phyloP scores from a whole-genome alignment of 2,113 vertebrate species.

The Pituophis catenifer region DNA sequence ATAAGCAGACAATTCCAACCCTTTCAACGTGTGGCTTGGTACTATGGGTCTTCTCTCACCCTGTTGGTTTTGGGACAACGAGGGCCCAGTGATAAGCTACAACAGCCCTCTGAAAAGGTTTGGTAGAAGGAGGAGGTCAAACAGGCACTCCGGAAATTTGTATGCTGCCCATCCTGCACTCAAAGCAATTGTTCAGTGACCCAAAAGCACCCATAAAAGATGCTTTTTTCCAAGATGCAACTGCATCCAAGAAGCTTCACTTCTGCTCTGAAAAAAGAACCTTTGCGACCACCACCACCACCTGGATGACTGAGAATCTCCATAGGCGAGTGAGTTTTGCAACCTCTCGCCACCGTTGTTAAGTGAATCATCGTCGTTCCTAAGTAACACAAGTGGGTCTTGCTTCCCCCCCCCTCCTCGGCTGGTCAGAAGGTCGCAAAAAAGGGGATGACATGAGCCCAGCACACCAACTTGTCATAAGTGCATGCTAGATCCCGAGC shows the following conservation, averaged over 20 bases:
- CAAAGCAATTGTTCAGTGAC: neutral
- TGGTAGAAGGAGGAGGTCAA: neutral
- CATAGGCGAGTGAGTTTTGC: neutral
- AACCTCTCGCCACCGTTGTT: neutral
- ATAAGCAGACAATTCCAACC: neutral
- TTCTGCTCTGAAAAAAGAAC: no score
- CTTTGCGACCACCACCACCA: no score
- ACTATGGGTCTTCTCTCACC: accelerated
- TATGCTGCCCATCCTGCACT: neutral
- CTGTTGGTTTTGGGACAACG: neutral
- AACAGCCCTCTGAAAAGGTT: neutral
- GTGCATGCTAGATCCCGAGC: no score
- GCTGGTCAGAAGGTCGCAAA: neutral
- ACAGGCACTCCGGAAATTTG: neutral
- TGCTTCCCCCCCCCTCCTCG: neutral
- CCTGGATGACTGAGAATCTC: no score
- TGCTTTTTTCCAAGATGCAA: no score
- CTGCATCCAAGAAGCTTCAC: no score
- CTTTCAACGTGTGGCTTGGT: neutral
- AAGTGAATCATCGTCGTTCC: neutral
- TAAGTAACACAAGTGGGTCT: neutral
- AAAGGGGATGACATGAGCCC: no score
- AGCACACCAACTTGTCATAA: neutral
- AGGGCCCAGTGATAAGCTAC: neutral
- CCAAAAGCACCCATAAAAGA: no score